Conservation (phyloP, 2,888 invertebrate genomes). For the Zonitis immaculata region DNA sequence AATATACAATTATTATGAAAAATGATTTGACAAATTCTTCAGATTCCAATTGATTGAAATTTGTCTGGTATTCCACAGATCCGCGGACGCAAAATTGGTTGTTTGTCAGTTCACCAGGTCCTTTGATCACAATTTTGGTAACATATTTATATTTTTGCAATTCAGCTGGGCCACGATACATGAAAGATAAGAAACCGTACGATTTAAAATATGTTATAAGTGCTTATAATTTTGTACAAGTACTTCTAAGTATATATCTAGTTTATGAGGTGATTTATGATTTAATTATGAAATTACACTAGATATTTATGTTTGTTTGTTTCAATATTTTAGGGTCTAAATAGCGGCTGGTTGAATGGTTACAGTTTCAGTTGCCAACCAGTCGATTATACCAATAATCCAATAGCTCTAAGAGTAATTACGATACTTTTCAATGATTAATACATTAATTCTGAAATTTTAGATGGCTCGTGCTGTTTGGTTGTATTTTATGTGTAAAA, state of each 20-base stretch:
- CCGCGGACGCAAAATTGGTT: slow-evolving; percentile 65
- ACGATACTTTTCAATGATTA: no score
- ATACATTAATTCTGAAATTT: slow-evolving; percentile 20
- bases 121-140: slow-evolving; percentile 57
- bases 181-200: slow-evolving; percentile 82
- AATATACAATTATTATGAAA: no score
- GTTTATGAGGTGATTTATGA: slow-evolving; percentile 17
- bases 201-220: slow-evolving; percentile 73
- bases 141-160: slow-evolving; percentile 69
- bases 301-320: no score
- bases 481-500: slow-evolving; percentile 53
- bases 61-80: no score
- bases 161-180: slow-evolving; percentile 78
- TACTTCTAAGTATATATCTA: slow-evolving; percentile 65
- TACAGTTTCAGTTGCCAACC: slow-evolving; percentile 73
- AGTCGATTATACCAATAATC: slow-evolving; percentile 58
- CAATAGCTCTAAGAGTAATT: slow-evolving; percentile 50
- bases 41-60: no score
- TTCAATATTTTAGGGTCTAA: slow-evolving; percentile 35
- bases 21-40: no score
- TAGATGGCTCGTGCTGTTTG: slow-evolving; percentile 47
- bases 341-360: slow-evolving; percentile 49
- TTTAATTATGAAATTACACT: no score
- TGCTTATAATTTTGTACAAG: slow-evolving; percentile 85
- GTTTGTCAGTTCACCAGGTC: slow-evolving; percentile 66